A percentile compares a stretch with the other conserved stretches of the same genome.
Conservation (phyloP, 2,797 vertebrate genomes). For the Gambelia wislizenii region DNA sequence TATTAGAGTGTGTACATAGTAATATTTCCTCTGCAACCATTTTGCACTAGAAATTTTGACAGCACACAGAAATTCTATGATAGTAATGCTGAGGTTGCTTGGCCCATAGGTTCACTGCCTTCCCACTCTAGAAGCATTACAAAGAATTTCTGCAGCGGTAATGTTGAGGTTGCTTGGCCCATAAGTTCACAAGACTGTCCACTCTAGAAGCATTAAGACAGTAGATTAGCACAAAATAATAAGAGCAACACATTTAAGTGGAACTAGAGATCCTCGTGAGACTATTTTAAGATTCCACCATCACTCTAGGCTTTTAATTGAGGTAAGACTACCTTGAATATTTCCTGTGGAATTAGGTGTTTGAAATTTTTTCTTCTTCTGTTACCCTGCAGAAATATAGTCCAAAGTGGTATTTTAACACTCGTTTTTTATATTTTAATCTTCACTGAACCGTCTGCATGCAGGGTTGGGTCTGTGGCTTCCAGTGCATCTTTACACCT, state of each 20-base stretch:
- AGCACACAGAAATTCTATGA: background rate
- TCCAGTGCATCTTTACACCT: no score
- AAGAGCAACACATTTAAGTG: background rate
- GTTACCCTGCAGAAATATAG: background rate
- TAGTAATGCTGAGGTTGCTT: background rate
- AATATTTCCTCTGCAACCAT: no score
- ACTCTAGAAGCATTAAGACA: background rate
- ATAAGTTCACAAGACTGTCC: background rate
- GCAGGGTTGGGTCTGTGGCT: no score
- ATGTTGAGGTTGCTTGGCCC: background rate
- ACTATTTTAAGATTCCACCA: background rate
- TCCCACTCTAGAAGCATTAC: background rate
- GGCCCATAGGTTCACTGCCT: background rate
- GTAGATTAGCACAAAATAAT: background rate
- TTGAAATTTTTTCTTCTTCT: background rate
- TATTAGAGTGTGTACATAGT: no score
- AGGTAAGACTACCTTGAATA: background rate
- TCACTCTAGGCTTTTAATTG: background rate
- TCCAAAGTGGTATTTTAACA: background rate
- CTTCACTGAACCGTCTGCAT: no score
- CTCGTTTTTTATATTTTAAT: background rate
- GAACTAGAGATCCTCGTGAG: background rate
- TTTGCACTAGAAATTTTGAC: background rate
- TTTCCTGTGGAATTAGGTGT: background rate
- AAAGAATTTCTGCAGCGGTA: background rate